Percentiles rank a stretch among this genome's conserved stretches.
These are phyloP conservation scores for Drosophila simulans DNA, from an alignment of 1,140 invertebrate species.

Conservation along the genomic window DNA sequence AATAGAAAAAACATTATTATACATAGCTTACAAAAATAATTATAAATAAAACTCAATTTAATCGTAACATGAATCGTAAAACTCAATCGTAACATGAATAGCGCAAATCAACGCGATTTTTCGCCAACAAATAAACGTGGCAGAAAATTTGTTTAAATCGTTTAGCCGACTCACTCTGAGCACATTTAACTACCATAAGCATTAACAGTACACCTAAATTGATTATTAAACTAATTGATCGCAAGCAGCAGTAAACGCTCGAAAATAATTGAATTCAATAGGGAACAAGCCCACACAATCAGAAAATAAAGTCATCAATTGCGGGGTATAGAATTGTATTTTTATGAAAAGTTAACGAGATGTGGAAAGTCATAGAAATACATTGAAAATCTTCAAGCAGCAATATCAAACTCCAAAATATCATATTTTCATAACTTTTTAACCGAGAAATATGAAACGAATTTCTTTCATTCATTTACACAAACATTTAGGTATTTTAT, in stretches of 20 bases:
- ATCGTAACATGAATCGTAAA: neutral
- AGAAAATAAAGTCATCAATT: neutral
- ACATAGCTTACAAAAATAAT: neutral
- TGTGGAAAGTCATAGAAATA: neutral
- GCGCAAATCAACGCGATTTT: neutral
- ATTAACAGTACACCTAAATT: constrained; percentile 10
- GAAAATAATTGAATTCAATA: constrained; percentile 20
- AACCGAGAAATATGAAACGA: no score
- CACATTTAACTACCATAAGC: constrained; percentile 9
- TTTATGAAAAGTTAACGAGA: neutral
- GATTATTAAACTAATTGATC: constrained; percentile 20
- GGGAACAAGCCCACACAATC: neutral
- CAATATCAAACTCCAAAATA: no score
- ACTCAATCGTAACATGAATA: neutral
- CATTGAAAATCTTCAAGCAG: no score
- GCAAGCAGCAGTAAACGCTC: neutral
- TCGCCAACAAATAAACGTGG: constrained; percentile 13
- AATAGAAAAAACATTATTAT: neutral
- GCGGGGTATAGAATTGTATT: neutral
- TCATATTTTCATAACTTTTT: no score
- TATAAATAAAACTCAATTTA: neutral
- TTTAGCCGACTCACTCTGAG: constrained; percentile 5
- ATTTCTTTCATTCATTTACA: no score
- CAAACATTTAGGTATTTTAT: no score
- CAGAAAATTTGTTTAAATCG: neutral